Evolutionary conservation across 2,888 invertebrate genomes (phyloP).

Genomic region (Drosophila putrida): DNA sequence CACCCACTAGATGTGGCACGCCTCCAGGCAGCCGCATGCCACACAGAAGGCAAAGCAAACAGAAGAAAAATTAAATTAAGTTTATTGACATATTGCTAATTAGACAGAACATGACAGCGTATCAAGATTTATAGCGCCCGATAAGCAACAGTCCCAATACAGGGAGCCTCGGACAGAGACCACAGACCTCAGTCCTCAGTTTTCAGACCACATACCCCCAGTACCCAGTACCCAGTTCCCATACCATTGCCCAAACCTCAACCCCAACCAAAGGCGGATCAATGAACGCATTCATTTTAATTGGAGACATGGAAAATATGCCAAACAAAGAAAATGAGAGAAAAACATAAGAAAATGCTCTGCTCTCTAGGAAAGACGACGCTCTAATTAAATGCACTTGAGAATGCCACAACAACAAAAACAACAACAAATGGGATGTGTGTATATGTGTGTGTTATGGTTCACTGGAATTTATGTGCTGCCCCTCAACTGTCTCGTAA

Average conservation of each 20-base stretch:
- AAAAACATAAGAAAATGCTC: conserved; percentile 27
- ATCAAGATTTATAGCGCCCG: conserved; percentile 84
- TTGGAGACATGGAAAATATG: conserved; percentile 81
- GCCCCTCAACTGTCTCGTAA: conserved; percentile 75
- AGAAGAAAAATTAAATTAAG: conserved; percentile 78
- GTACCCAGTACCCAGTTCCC: conserved; percentile 1
- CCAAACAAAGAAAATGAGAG: conserved; percentile 64
- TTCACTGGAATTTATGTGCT: conserved; percentile 73
- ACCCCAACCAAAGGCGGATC: conserved; percentile 60
- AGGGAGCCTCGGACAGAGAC: conserved; percentile 15
- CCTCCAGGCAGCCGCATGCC: conserved; percentile 40
- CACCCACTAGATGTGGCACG: conserved; percentile 17
- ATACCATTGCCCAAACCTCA: neutral
- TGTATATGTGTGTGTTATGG: conserved; percentile 39
- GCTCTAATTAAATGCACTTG: conserved; percentile 79
- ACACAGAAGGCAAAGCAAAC: conserved; percentile 36
- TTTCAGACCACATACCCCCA: neutral
- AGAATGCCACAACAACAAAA: conserved; percentile 57
- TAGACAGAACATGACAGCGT: conserved; percentile 84
- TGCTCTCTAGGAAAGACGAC: conserved; percentile 52
- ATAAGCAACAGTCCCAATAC: conserved; percentile 59
- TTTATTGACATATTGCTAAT: conserved; percentile 85
- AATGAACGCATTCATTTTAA: conserved; percentile 82
- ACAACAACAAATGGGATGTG: conserved; percentile 30
- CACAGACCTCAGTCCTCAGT: neutral